Conservation (phyloP, 2,888 invertebrate genomes). For the Morinoia aosen region DNA sequence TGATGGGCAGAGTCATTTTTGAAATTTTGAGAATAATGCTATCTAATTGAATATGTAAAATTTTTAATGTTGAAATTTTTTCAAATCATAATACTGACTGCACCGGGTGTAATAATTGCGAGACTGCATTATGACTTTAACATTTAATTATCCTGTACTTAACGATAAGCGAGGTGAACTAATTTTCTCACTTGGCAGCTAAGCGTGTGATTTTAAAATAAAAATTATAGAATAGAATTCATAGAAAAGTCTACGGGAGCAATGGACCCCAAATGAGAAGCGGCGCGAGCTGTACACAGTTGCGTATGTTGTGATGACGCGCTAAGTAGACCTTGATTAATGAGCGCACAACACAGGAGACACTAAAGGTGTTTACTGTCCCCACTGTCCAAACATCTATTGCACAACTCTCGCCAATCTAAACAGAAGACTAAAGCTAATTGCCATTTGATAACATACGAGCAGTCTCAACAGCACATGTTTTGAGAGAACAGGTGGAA, state of each 20-base stretch:
- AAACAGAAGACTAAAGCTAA: neutral
- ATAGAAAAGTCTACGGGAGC: neutral
- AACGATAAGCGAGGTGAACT: neutral
- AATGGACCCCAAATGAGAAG: neutral
- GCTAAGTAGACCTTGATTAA: constrained; percentile 18
- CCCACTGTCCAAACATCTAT: neutral
- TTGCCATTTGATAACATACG: neutral
- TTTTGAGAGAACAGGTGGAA: neutral
- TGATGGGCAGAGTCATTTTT: too few relatives aligned
- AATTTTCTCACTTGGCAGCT: neutral
- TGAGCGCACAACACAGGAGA: neutral
- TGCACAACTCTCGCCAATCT: neutral
- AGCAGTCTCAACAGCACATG: neutral
- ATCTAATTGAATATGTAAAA: too few relatives aligned
- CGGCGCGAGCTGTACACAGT: neutral
- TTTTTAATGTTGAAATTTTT: too few relatives aligned
- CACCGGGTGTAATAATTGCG: too few relatives aligned
- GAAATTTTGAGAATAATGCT: too few relatives aligned
- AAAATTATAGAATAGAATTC: neutral
- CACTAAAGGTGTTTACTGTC: constrained; percentile 4
- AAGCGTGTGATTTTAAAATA: neutral
- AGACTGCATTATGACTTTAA: too few relatives aligned
- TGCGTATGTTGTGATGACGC: neutral
- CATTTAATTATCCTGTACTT: neutral
- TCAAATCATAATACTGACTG: too few relatives aligned